These are phyloP conservation scores for Amiota mariae DNA, from an alignment of 2,888 invertebrate genomes.

Conservation along the genomic window DNA sequence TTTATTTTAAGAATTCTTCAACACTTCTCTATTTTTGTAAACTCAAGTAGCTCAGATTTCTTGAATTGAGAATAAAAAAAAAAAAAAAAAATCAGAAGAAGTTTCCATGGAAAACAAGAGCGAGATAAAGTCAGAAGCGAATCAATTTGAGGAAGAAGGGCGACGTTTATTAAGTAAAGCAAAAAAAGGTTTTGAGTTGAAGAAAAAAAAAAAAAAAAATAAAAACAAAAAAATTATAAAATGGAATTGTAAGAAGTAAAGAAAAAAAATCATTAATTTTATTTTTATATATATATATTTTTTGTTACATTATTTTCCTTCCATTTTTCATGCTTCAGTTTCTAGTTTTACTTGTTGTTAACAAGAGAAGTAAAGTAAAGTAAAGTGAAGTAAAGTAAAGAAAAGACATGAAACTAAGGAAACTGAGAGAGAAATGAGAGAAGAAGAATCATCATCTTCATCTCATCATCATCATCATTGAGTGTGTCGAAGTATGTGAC, in stretches of 20 bases:
- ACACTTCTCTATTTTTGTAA: too few species aligned
- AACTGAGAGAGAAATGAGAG: background rate
- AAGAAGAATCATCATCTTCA: background rate
- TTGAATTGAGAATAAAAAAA: too few species aligned
- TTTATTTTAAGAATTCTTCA: background rate
- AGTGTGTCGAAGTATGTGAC: background rate
- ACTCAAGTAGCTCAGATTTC: too few species aligned
- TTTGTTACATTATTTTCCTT: too few species aligned
- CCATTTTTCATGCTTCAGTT: too few species aligned
- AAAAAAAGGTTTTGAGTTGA: background rate
- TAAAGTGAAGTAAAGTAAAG: too few species aligned
- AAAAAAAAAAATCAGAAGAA: too few species aligned
- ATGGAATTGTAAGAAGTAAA: background rate
- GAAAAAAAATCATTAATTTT: conserved; percentile 19
- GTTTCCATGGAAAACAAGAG: too few species aligned
- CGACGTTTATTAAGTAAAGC: background rate
- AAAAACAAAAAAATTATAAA: conserved; percentile 39
- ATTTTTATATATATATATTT: too few species aligned
- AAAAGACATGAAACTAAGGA: background rate
- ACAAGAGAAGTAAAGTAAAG: background rate
- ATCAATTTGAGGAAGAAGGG: too few species aligned
- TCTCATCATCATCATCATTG: background rate
- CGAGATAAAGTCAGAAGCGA: too few species aligned
- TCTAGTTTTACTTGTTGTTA: background rate
- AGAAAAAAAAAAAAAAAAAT: conserved; percentile 33